Evolutionary conservation across 2,888 invertebrate species (phyloP).

Genomic region (Eucera pruinosa): DNA sequence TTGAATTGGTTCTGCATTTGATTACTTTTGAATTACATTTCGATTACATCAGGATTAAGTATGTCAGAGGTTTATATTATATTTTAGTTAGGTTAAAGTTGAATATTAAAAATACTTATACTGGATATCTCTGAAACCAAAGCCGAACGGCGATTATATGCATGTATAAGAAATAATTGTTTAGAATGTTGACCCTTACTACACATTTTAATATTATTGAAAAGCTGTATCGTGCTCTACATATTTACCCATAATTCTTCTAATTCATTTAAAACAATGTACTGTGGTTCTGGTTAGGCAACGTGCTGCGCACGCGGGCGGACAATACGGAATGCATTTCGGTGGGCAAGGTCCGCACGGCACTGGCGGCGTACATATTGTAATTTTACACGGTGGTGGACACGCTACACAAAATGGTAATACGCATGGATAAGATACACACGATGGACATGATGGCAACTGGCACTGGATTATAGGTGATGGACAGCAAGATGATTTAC

Average conservation of each 20-base stretch:
- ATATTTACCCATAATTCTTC: neutral
- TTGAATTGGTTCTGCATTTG: too few species aligned
- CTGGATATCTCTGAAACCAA: too few species aligned
- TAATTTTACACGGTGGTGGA: conserved; percentile 72
- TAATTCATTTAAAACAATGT: conserved; percentile 49
- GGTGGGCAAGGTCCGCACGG: conserved; percentile 75
- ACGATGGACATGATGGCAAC: conserved; percentile 70
- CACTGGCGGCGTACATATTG: conserved; percentile 75
- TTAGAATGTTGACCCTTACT: too few species aligned
- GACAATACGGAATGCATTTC: conserved; percentile 72
- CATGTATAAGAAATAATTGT: too few species aligned
- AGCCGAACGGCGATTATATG: too few species aligned
- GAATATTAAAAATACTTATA: too few species aligned
- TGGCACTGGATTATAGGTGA: conserved; percentile 63
- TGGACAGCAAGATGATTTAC: conserved; percentile 81
- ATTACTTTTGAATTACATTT: too few species aligned
- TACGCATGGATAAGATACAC: conserved; percentile 68
- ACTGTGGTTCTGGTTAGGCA: conserved; percentile 59
- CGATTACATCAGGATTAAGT: too few species aligned
- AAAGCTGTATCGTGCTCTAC: too few species aligned
- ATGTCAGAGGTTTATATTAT: too few species aligned
- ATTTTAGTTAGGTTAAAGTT: too few species aligned
- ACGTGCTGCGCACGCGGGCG: conserved; percentile 64
- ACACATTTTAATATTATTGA: too few species aligned
- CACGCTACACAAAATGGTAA: conserved; percentile 67